These are phyloP conservation scores for Falco punctatus DNA, from an alignment of 2,113 vertebrate genomes.

Conservation along the genomic window DNA sequence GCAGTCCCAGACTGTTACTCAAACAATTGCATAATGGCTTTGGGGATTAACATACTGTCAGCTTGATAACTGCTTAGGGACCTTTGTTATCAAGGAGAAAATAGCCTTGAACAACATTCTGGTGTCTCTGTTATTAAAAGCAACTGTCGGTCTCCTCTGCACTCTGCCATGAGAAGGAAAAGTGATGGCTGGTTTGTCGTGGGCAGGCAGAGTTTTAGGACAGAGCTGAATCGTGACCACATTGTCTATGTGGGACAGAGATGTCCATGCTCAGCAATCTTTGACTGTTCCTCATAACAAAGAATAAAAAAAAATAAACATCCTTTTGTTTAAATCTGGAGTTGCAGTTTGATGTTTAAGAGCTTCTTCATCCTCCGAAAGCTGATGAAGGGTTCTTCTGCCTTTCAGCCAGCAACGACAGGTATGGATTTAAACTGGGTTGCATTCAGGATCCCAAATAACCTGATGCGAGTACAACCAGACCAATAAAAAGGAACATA, in stretches of 20 bases:
- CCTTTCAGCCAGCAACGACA: accelerated
- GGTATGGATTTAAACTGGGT: accelerated
- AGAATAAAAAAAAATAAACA: neutral
- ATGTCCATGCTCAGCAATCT: neutral
- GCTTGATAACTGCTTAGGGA: neutral
- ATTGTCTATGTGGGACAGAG: neutral
- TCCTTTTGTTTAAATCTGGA: neutral
- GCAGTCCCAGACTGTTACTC: neutral
- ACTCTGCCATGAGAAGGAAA: neutral
- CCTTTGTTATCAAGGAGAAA: neutral
- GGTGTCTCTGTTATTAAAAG: neutral
- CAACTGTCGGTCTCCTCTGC: accelerated
- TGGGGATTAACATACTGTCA: neutral
- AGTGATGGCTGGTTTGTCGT: neutral
- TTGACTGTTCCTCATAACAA: neutral
- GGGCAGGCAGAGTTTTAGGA: neutral
- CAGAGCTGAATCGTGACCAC: neutral
- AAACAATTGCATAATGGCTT: neutral
- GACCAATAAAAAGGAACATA: neutral
- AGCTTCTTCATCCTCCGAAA: neutral
- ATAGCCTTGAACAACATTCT: neutral
- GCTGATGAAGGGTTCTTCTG: neutral
- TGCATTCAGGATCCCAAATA: neutral
- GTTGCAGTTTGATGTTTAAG: neutral
- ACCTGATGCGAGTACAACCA: neutral